Evolutionary conservation across 2,113 vertebrate genomes (phyloP), one percentile per base, ranked within the genome.

Genomic region (Agapornis roseicollis): DNA sequence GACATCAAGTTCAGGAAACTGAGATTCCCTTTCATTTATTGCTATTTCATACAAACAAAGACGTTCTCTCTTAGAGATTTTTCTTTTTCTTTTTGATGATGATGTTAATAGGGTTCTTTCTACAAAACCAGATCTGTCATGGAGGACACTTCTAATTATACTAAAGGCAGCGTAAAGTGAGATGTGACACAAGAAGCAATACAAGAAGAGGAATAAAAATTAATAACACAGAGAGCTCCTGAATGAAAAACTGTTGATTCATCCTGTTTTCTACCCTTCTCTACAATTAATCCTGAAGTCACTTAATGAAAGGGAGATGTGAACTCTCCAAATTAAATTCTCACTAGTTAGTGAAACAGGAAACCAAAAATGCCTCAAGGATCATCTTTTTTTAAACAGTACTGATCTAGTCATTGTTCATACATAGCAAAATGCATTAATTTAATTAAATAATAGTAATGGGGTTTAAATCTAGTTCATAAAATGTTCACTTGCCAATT

Each of bases 241-340:
- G 28, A 87, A 74, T 76, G 37, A 91, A 86, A 90, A 94, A 46
- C 42, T 91, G 65, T 88, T 69, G 70, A 76, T 92, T 85, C 69
- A 56, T 52, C 58, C 23, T 56, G 64, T 80, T 89, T 84, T 84
- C 55, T 80, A 17, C 16, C 13, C 17, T 64, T 76, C 42, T 11
- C 7, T 69, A 20, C 42, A 73, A 90, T 94, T 94, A 97, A 95
- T 94, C 80, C 42, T 69, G 61, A 94, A 93, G 79, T 83, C 70
- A 89, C 87, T 93, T 97, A 94, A 85, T 96, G 85, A 83, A 81
- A 76, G n/a, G 65, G 56, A 90, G 68, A 96, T 66, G 33, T 85
- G 47, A 94, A 69, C 81, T 93, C 83, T 91, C 70, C 77, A 90
- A 53, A 96, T 95, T 93, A 96, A 96, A 96, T 91, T 77, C 42